These are phyloP conservation scores for Silurus asotus DNA, from an alignment of 2,113 vertebrate species.

Conservation along the genomic window DNA sequence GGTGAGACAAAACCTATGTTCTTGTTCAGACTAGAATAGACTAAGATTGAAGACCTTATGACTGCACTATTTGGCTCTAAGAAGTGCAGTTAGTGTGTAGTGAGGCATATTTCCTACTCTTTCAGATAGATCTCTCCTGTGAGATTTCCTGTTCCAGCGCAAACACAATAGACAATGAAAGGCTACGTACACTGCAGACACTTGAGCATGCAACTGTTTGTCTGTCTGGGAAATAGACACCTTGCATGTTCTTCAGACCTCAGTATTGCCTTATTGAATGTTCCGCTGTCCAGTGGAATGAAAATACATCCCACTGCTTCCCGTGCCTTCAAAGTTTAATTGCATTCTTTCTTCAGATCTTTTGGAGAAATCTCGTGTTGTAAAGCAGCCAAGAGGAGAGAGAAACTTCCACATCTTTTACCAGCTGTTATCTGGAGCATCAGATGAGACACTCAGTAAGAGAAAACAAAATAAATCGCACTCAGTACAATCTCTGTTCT, in stretches of 20 bases:
- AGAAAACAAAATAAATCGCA: constrained; percentile 15
- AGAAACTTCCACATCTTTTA: constrained; percentile 98
- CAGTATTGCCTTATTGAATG: neutral
- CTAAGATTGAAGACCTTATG: neutral
- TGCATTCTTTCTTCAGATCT: constrained; percentile 78
- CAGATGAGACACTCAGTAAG: constrained; percentile 92
- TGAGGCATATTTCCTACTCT: neutral
- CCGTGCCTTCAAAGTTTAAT: neutral
- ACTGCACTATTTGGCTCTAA: neutral
- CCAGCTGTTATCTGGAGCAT: constrained; percentile 92
- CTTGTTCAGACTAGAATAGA: neutral
- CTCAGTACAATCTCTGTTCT: neutral
- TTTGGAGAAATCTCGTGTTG: constrained; percentile 93
- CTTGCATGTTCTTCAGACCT: constrained; percentile 10
- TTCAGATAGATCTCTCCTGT: constrained; percentile 47
- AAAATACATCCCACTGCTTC: neutral
- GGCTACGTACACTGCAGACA: constrained; percentile 36
- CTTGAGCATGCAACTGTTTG: constrained; percentile 49
- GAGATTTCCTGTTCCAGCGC: constrained; percentile 49
- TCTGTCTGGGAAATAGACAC: constrained; percentile 15
- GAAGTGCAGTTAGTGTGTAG: neutral
- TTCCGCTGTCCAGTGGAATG: neutral
- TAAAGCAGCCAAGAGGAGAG: constrained; percentile 95
- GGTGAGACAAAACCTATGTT: neutral
- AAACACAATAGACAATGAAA: constrained; percentile 49